A percentile compares a stretch with the other conserved stretches of the same genome.
Evolutionary conservation across 2,113 vertebrate genomes (phyloP).

Genomic region (Amphilophus citrinellus): DNA sequence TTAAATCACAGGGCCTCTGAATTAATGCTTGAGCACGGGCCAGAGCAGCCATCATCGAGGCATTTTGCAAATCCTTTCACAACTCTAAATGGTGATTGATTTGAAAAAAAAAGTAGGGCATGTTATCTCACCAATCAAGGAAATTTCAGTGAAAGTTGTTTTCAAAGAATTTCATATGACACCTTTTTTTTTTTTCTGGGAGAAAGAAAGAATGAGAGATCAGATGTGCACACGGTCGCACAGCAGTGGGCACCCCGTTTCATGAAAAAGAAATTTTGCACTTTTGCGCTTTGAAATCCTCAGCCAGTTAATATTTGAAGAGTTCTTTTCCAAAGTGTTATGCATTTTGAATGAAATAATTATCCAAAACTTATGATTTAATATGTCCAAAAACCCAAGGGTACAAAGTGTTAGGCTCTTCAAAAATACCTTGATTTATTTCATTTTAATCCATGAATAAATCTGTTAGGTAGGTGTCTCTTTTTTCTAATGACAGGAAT

Average conservation of each 20-base stretch:
- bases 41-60: conserved; percentile 6
- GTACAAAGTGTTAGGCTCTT: background rate
- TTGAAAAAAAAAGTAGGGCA: conserved; percentile 50
- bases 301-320: conserved; percentile 35
- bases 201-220: background rate
- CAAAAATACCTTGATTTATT: conserved; percentile 10
- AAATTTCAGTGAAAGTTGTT: conserved; percentile 7
- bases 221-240: background rate
- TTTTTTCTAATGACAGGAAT: background rate
- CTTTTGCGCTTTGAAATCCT: conserved; percentile 27
- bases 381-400: background rate
- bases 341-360: conserved; percentile 39
- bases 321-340: conserved; percentile 29
- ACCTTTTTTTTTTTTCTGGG: background rate
- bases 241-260: conserved; percentile 3
- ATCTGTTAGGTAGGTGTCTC: background rate
- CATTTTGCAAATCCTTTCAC: conserved; percentile 22
- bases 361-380: conserved; percentile 28
- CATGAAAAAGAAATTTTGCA: conserved; percentile 17
- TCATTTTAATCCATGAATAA: conserved; percentile 7
- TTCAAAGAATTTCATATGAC: background rate
- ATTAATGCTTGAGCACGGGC: conserved; percentile 33
- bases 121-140: conserved; percentile 18
- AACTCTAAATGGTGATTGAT: conserved; percentile 20
- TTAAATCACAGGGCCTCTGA: conserved; percentile 24